Evolutionary conservation across 1,140 invertebrate species (phyloP).

Genomic region (Atta colombica): DNA sequence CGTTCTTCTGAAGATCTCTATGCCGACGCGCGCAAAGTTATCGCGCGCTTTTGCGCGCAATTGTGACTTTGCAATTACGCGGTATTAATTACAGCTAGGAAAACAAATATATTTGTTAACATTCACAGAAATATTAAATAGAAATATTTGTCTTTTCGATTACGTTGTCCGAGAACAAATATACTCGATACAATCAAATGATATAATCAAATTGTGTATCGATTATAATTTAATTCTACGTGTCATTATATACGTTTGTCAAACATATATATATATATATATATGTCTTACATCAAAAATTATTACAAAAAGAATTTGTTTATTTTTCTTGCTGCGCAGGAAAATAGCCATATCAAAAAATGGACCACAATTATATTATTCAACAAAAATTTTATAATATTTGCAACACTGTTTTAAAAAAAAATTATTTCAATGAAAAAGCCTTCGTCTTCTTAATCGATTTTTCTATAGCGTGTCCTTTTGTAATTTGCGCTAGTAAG

Average conservation of each 20-base stretch:
- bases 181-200: neutral
- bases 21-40: conserved; percentile 26
- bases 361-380: neutral
- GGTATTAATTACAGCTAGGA: conserved; percentile 18
- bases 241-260: neutral
- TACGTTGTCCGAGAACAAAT: neutral
- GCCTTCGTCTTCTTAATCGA: conserved; percentile 22
- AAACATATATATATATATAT: neutral
- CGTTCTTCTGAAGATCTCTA: conserved; percentile 41
- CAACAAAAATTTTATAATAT: neutral
- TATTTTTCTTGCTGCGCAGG: neutral
- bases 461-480: conserved; percentile 48
- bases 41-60: conserved; percentile 2
- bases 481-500: conserved; percentile 31
- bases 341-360: neutral
- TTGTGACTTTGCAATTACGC: conserved; percentile 42
- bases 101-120: conserved; percentile 32
- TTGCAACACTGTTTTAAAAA: neutral
- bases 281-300: neutral
- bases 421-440: neutral
- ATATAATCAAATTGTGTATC: conserved; percentile 13
- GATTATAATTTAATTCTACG: neutral
- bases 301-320: neutral
- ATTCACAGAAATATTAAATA: conserved; percentile 17
- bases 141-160: conserved; percentile 26